phyloP scores from a whole-genome alignment of 2,888 invertebrate species.

The Drosophila rubida region DNA sequence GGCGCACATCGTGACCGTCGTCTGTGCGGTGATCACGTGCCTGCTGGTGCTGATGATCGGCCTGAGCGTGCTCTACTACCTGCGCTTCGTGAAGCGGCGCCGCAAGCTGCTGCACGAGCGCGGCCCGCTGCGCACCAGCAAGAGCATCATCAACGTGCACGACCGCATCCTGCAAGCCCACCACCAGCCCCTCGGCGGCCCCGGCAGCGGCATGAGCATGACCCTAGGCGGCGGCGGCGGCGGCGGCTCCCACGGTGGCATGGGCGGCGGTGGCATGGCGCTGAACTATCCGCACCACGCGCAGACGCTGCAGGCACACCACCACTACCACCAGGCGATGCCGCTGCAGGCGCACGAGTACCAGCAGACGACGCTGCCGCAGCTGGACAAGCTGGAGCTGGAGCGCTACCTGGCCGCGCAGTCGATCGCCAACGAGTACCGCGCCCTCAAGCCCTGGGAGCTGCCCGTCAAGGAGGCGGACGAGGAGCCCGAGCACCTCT shows the following conservation, averaged over 20 bases:
- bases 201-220: conserved; percentile 69
- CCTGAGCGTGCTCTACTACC: conserved; percentile 83
- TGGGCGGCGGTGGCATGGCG: conserved; percentile 40
- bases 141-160: conserved; percentile 84
- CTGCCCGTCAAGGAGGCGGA: conserved; percentile 83
- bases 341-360: conserved; percentile 72
- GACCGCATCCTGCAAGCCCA: conserved; percentile 84
- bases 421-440: conserved; percentile 84
- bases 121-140: conserved; percentile 80
- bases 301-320: conserved; percentile 77
- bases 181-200: conserved; percentile 80
- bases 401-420: conserved; percentile 85
- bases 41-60: conserved; percentile 84
- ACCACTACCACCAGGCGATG: conserved; percentile 80
- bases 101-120: conserved; percentile 84
- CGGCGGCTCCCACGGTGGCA: conserved; percentile 39
- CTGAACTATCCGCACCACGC: conserved; percentile 79
- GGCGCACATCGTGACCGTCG: conserved; percentile 85
- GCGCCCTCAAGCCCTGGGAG: conserved; percentile 85
- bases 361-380: conserved; percentile 79
- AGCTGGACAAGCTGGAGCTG: conserved; percentile 84
- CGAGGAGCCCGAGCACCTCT: conserved; percentile 84
- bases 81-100: conserved; percentile 83
- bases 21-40: conserved; percentile 84
- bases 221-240: conserved; percentile 50